Base-by-base conservation (phyloP, 1,140 invertebrate genomes). In the Frieseomelitta varia region DNA sequence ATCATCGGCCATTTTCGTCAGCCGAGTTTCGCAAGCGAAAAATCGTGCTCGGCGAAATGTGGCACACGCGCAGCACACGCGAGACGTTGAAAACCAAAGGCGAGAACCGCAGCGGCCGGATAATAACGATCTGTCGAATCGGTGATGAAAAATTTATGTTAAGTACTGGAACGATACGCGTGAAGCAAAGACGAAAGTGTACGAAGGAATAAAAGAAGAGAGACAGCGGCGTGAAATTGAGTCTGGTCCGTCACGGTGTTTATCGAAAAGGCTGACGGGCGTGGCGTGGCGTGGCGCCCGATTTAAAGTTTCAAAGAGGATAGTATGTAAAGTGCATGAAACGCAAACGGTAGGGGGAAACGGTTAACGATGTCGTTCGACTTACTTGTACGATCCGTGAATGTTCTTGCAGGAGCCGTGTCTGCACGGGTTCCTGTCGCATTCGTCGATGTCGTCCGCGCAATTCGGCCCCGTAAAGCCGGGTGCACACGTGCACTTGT, bases 401-500 rank as follows among this genome's bases (percentile, higher is more conserved):
- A 97, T 98, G 94, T 99, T 98, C 91, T 96, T 96, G 93, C 98
- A 98, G 75, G 97, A 96, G 67, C 97, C 97, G 88, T 98, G 96
- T 89, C 96, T 95, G 95, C 98, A 98, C 10, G 97, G 97, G 72
- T 97, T 96, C 65, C 95, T 95, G 77, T 95, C 93, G 93, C 98
- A 99, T 94, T 99, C 98, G 93, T 98, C 96, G 67, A 99, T 97
- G 95, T 99, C 98, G 81, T 98, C 97, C 73, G 96, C 96, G 94
- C 99, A 99, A 75, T 97, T 97, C 53, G 95, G 93, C 86, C 98
- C 98, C 65, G 96, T 97, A 92, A 99, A 99, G 75, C 98, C 98
- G 19, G 97, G 95, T n/a, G 97, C 97, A 90, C 97, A 98, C 79
- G 96, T 97, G 95, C 98, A 99, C 85, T 96, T 96, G 95, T 97